phyloP scores from a whole-genome alignment of 37 sponge, comb jelly and placozoan genomes.

The Haliclona indistincta region DNA sequence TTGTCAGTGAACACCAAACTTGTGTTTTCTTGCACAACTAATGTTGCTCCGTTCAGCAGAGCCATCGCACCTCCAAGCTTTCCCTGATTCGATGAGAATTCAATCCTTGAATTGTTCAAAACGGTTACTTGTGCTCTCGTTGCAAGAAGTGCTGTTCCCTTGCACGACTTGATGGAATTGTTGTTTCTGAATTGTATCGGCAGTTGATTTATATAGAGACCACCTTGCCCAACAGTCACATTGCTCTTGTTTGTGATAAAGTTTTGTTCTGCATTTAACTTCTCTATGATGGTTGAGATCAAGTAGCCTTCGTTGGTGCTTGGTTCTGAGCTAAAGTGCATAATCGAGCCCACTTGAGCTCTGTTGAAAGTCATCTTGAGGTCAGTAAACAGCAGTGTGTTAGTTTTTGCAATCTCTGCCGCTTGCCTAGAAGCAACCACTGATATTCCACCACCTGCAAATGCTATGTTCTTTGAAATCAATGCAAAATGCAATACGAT shows the following conservation, averaged over 20 bases:
- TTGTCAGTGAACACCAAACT: slow-evolving; percentile 11
- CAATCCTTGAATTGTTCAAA: neutral
- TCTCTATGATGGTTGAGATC: neutral
- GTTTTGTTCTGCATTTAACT: neutral
- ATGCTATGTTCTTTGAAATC: slow-evolving; percentile 4
- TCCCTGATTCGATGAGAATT: slow-evolving; percentile 8
- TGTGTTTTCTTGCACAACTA: neutral
- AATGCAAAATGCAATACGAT: neutral
- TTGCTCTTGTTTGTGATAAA: slow-evolving; percentile 9
- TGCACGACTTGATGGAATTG: neutral
- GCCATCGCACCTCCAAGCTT: slow-evolving; percentile 41
- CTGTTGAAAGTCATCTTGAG: neutral
- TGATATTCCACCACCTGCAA: neutral
- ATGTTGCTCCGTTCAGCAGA: slow-evolving; percentile 9
- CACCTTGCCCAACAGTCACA: slow-evolving; percentile 1
- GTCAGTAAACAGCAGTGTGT: neutral
- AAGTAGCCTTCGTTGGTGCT: neutral
- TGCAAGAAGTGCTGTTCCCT: neutral
- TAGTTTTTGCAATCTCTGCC: slow-evolving; percentile 10
- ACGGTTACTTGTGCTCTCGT: slow-evolving; percentile 3
- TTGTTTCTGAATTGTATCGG: neutral
- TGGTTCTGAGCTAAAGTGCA: neutral
- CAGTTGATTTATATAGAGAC: neutral
- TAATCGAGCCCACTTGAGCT: slow-evolving; percentile 1
- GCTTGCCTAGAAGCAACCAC: neutral